Evolutionary conservation across 1,140 invertebrate species (phyloP), one percentile per base, ranked within the genome.

Genomic region (Pseudomyrmex cubaensis): DNA sequence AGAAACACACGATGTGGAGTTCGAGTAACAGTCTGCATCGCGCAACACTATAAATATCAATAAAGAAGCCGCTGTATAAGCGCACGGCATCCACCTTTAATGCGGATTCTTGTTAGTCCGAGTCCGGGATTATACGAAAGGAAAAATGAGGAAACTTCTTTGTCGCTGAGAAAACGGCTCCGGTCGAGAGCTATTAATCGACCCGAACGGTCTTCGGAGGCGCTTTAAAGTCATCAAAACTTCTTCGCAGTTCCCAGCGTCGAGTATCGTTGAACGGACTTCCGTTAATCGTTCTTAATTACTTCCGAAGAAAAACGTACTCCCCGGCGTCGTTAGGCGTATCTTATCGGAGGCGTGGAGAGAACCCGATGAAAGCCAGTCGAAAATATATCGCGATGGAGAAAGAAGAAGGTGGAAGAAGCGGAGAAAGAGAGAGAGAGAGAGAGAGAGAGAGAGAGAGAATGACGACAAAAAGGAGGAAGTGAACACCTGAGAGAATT

Each of bases 231-330:
- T 62, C 64, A 44, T 67, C 57, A 63, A 59, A 72, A 85, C 64
- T 70, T 72, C 52, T 83, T 63, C 25, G 54, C 59, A 73, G 22
- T 66, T 35, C 12, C 20, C 44, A 25, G 52, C 10, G 10, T 59
- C 54, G 70, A 50, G 48, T 82, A 61, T 80, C 85, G 85, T 62
- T 59, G 50, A 25, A 61, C 57, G 50, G 70, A 69, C 80, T 78
- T 77, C 56, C 61, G 54, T 56, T 72, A 72, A 87, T 84, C 86
- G 85, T 80, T 87, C 82, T 87, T 87, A 87, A 87, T 87, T 87
- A 87, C 85, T 87, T 87, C 63, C 35, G 25, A 69, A 67, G 57
- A 80, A 87, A 84, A 84, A 84, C 67, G 85, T 22, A 20, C 80
- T 50, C 67, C 0, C 35, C 61, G 59, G 13, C 72, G 44, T 86